Evolutionary conservation across 2,888 invertebrate genomes (phyloP), one percentile per base, ranked within the genome.

Genomic region (Harpagoxenus sublaevis): DNA sequence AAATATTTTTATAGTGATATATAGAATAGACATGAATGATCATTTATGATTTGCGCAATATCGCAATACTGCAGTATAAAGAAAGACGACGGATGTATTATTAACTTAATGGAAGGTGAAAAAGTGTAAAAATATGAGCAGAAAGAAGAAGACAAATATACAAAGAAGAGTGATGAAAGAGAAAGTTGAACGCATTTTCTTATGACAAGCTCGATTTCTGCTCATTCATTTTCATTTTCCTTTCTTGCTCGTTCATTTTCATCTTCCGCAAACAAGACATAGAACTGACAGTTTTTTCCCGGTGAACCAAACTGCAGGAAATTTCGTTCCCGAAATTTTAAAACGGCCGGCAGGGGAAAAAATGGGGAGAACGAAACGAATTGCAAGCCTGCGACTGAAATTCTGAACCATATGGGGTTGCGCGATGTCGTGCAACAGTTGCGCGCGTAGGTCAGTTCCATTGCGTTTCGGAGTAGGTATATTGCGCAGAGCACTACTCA

Each of bases 401-500:
- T 51, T 78, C 73, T 45, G 71, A 71, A 63, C 53, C 65, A 55
- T 65, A 48, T 51, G 15, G 65, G 70, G 51, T 82, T 68, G 83
- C 66, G 66, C 77, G 84, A 70, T 83, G 83, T 23, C 86, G 78
- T 82, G 90, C 86, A 90, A 88, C 90, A 86, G 87, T 85, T 86
- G 88, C 86, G 82, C 83, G 82, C 68, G 85, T 88, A 91, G 91
- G 91, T 90, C 88, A 91, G 90, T 91, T 85, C 73, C 63, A 65
- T 51, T 71, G 66, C 45, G 18, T 68, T 81, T 66, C 42, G 55
- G 18, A 10, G 9, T 55, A n/a, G 18, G 9, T 55, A n/a, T 42
- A 48, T n/a, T n/a, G n/a, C n/a, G n/a, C n/a, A n/a, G n/a, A n/a
- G 35, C 23, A 63, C 23, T 63, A 39, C 5, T 62, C 18, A 10